Evolutionary conservation across 1,140 invertebrate genomes (phyloP), one percentile per base, ranked within the genome.

Genomic region (Tigriopus japonicus): DNA sequence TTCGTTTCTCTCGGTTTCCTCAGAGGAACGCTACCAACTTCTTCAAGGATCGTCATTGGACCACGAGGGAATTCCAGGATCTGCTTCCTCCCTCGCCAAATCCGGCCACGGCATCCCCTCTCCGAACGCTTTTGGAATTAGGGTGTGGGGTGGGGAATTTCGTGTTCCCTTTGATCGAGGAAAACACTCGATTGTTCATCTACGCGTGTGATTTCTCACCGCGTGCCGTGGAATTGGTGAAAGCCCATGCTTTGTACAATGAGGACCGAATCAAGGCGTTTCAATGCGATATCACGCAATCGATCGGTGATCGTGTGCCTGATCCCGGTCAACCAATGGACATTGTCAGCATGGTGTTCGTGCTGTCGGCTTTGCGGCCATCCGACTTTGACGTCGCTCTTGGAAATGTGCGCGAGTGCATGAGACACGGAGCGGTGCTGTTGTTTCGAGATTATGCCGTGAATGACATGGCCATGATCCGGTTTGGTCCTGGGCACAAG

Each of bases 131-230:
- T 35, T 72, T 96, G 10, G 93, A 98, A 76, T 79, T 96, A 19
- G 95, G 95, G 0, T 98, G 94, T 75, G 95, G 95, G 6, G 93
- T 96, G 52, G 95, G 95, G 0, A 98, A 98, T 74, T 86, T 98
- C 68, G 76, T 97, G 53, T 97, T 87, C 74, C 94, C 95, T 0
- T 69, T 99, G 42, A 68, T 95, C 3, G 81, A 91, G 69, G 87
- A 87, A 66, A 78, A 84, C 24, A 21, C 45, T 10, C 10, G 3
- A 10, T n/a, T 24, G 21, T 82, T 77, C 67, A 81, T 94, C 65
- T 87, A 87, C 71, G 91, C 87, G 5, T 98, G 92, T 74, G 94
- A 98, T 76, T 85, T 98, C 68, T 95, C 92, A 7, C 80, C 82
- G 40, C 79, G 85, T 73, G 94, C 93, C 1, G 75, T 98, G 0